phyloP scores from a whole-genome alignment of 2,888 invertebrate species.

The Rambutsinella grinnellia region DNA sequence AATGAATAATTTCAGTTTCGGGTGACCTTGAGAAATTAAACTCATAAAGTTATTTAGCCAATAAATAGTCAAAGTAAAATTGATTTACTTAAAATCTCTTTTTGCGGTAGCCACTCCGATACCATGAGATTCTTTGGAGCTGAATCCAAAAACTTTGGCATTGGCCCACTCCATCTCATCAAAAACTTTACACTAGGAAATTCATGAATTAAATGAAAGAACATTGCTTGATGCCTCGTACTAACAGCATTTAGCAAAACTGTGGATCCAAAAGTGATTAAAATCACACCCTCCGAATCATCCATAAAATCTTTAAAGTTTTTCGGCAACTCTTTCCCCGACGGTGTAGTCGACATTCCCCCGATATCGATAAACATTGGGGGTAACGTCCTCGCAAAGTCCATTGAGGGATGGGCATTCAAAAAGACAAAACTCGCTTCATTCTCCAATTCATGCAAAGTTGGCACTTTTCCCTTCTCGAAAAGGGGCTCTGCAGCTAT shows the following conservation, averaged over 20 bases:
- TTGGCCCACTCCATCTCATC: no score
- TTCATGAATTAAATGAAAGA: no score
- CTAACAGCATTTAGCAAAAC: no score
- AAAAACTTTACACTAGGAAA: conserved; percentile 59
- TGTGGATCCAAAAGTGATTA: conserved; percentile 46
- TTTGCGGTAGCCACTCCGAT: conserved; percentile 66
- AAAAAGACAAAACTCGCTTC: conserved; percentile 34
- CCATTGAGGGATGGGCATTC: conserved; percentile 34
- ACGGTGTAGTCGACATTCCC: no score
- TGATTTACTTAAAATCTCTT: conserved; percentile 63
- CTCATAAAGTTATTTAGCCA: neutral
- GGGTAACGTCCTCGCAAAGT: conserved; percentile 43
- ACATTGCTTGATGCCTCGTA: no score
- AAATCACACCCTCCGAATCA: conserved; percentile 51
- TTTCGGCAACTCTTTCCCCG: conserved; percentile 28
- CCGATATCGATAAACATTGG: conserved; percentile 39
- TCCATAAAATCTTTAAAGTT: conserved; percentile 50
- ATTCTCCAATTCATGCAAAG: conserved; percentile 33
- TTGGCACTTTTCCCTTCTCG: conserved; percentile 10
- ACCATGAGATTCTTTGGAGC: conserved; percentile 63
- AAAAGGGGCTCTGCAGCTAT: conserved; percentile 13
- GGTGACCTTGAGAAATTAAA: conserved; percentile 57
- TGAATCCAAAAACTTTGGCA: conserved; percentile 57
- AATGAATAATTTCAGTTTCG: conserved; percentile 68
- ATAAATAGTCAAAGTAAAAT: neutral